Percentiles rank a stretch among this genome's conserved stretches.
Evolutionary conservation across 2,113 vertebrate genomes (phyloP).

Genomic region (Pteruthius melanotis): DNA sequence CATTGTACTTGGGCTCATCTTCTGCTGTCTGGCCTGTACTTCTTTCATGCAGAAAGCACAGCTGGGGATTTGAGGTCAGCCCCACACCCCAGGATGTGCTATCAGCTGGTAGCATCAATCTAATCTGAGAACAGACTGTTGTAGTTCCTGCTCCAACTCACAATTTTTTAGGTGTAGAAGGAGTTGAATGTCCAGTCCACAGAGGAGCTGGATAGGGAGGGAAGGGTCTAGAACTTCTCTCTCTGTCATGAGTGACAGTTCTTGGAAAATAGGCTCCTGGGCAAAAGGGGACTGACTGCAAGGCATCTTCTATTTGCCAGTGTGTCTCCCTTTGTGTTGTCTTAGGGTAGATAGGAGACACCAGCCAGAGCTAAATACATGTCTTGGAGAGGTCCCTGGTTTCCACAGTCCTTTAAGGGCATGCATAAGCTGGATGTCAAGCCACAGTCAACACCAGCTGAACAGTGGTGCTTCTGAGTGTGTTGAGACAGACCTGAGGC

Average conservation of each 20-base stretch:
- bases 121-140: background rate
- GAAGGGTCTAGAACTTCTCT: background rate
- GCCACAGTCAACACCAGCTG: background rate
- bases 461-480: background rate
- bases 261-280: background rate
- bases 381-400: background rate
- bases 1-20: background rate
- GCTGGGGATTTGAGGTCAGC: background rate
- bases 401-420: background rate
- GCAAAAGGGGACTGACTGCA: background rate
- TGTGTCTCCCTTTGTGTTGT: background rate
- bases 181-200: background rate
- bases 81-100: background rate
- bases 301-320: background rate
- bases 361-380: background rate
- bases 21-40: background rate
- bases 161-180: background rate
- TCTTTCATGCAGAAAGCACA: background rate
- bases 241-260: background rate
- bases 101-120: background rate
- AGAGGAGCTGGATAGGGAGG: background rate
- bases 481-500: background rate
- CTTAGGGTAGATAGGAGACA: background rate
- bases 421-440: background rate
- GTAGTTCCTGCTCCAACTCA: background rate